Base-by-base conservation (phyloP, 2,113 vertebrate genomes). In the Ptilorrhoa leucosticta region DNA sequence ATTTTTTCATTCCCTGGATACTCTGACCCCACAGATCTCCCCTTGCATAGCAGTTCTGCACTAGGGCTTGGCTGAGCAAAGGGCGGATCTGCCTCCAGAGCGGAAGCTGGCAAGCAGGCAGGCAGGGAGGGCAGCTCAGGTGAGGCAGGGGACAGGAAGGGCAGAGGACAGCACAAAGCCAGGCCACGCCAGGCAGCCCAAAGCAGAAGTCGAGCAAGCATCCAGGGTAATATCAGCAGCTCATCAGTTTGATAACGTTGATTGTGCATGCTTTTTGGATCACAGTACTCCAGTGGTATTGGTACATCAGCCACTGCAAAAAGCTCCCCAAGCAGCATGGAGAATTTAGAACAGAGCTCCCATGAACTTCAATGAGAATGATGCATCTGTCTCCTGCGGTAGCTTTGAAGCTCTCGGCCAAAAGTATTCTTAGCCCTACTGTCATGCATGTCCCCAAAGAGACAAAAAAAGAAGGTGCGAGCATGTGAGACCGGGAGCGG, bases 351-450 rank as follows among this genome's bases (percentile, higher is more conserved):
- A 57, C 79, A 81, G 51, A 35, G 85, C 88, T 90, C 88, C 68
- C 88, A 81, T 94, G 90, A 94, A 89, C 92, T 93, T 94, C 94
- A 73, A 71, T 90, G 88, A 92, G 96, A 93, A 92, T 81, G 88
- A 95, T 90, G 69, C 93, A 96, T 96, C 95, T 96, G 96, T 93
- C 92, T 96, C 92, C 80, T 63, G 83, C 85, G 90, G 94, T 86
- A 92, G 79, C 96, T 97, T 96, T 96, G 95, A 97, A 97, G 94
- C 86, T 89, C 90, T 88, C 51, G 40, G 93, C 96, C 96, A 97
- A 96, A 94, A 93, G 93, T 96, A 96, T 96, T 96, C 96, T 97
- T 96, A 96, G 96, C 88, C 90, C 93, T 96, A 96, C 94, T 96
- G 95, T 96, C 92, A 97, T 96, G 96, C 96, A 93, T 86, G 92